Evolutionary conservation across 2,888 invertebrate species (phyloP).

Genomic region (Agrochola lota): DNA sequence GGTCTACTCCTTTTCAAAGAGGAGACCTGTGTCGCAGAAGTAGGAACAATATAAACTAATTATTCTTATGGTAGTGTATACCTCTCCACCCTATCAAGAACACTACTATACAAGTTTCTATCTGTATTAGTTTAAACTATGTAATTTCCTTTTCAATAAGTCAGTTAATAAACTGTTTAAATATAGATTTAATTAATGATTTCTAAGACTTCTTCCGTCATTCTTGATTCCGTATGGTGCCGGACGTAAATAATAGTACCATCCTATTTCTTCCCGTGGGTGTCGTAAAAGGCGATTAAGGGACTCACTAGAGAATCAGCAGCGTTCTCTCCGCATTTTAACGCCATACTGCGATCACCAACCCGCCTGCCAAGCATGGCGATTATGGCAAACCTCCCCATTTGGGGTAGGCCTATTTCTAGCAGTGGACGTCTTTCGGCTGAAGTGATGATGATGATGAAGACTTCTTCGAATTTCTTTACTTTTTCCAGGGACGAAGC

Average conservation of each 20-base stretch:
- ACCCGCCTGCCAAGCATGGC: too few relatives aligned
- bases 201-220: not conserved
- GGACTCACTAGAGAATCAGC: too few relatives aligned
- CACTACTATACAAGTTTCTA: not conserved
- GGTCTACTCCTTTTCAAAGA: not conserved
- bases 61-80: not conserved
- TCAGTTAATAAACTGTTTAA: not conserved
- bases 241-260: too few relatives aligned
- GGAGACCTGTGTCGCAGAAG: not conserved
- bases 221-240: too few relatives aligned
- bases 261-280: too few relatives aligned
- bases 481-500: constrained; percentile 40
- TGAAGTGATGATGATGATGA: too few relatives aligned
- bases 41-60: not conserved
- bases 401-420: too few relatives aligned
- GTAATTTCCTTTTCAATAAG: not conserved
- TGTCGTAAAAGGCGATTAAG: too few relatives aligned
- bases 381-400: too few relatives aligned
- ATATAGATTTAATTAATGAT: not conserved
- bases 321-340: too few relatives aligned
- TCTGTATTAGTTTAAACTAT: not conserved
- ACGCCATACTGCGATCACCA: too few relatives aligned
- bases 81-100: not conserved
- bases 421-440: too few relatives aligned
- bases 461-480: not conserved